phyloP scores from a whole-genome alignment of 2,888 invertebrate species.

The Nemapogon koenigi region DNA sequence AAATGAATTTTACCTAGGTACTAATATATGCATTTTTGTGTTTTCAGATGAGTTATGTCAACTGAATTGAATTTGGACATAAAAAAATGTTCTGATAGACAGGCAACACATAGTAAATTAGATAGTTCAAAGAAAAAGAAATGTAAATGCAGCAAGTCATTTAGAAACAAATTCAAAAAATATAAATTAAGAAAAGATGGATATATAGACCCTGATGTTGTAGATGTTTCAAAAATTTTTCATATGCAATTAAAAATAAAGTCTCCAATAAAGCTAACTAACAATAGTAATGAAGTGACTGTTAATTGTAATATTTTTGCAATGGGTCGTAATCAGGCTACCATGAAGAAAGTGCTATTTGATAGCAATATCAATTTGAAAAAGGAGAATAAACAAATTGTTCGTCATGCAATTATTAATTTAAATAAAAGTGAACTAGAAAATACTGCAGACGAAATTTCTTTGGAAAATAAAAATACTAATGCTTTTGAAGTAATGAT shows the following conservation, averaged over 20 bases:
- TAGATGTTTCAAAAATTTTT: constrained; percentile 43
- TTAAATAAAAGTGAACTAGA: constrained; percentile 5
- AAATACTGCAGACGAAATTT: constrained; percentile 6
- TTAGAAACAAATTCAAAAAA: constrained; percentile 45
- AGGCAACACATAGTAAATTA: too few species aligned
- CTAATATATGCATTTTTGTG: too few species aligned
- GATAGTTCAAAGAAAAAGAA: constrained; percentile 16
- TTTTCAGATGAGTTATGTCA: too few species aligned
- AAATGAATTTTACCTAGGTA: too few species aligned
- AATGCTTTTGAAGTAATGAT: constrained; percentile 73
- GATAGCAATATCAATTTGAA: not conserved
- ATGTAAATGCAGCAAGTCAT: constrained; percentile 31
- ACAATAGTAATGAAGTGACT: not conserved
- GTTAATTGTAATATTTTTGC: constrained; percentile 3
- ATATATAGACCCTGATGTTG: constrained; percentile 45
- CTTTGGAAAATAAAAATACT: constrained; percentile 28
- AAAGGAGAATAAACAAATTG: not conserved
- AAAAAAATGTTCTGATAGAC: too few species aligned
- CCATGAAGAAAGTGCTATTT: not conserved
- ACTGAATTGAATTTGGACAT: too few species aligned
- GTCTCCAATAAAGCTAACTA: too few species aligned
- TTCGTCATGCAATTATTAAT: not conserved
- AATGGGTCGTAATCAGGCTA: not conserved
- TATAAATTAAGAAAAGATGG: constrained; percentile 48
- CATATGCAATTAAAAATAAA: constrained; percentile 34